Evolutionary conservation across 2,113 vertebrate genomes (phyloP).

Genomic region (Malurus elegans): DNA sequence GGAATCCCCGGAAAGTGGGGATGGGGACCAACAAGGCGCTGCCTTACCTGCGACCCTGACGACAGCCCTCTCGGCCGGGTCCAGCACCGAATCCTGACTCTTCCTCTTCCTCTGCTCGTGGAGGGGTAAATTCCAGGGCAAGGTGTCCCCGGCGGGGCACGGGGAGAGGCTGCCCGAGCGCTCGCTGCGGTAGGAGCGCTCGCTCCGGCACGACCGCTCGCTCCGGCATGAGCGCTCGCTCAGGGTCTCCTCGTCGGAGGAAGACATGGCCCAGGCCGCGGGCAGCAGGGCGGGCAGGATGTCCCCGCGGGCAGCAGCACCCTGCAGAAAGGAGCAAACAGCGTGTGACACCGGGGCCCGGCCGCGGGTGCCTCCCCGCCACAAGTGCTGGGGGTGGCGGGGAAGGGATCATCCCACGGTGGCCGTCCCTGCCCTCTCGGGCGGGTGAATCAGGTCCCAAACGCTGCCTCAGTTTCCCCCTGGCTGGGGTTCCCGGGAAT

Average conservation of each 20-base stretch:
- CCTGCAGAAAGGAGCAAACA: slow-evolving; percentile 52
- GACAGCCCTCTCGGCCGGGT: slow-evolving; percentile 95
- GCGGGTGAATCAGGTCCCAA: neutral
- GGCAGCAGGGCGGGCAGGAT: neutral
- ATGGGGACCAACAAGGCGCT: neutral
- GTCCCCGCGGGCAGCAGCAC: neutral
- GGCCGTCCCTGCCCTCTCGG: neutral
- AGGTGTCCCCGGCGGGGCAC: slow-evolving; percentile 88
- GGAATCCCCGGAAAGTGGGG: neutral
- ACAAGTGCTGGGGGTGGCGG: neutral
- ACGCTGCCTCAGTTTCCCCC: neutral
- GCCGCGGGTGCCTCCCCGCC: neutral
- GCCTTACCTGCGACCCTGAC: slow-evolving; percentile 94
- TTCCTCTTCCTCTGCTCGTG: slow-evolving; percentile 95
- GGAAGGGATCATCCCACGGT: neutral
- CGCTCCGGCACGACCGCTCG: slow-evolving; percentile 89
- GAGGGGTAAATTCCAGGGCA: slow-evolving; percentile 96
- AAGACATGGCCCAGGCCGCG: slow-evolving; percentile 81
- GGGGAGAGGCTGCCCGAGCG: slow-evolving; percentile 93
- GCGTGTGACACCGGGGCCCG: rapidly evolving
- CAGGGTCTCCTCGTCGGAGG: slow-evolving; percentile 95
- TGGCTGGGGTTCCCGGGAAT: neutral
- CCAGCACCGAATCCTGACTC: slow-evolving; percentile 95
- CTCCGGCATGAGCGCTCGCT: slow-evolving; percentile 92
- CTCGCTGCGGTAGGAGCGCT: slow-evolving; percentile 92